Evolutionary conservation across 2,113 vertebrate species (phyloP).

Genomic region (Chinchilla lanigera): DNA sequence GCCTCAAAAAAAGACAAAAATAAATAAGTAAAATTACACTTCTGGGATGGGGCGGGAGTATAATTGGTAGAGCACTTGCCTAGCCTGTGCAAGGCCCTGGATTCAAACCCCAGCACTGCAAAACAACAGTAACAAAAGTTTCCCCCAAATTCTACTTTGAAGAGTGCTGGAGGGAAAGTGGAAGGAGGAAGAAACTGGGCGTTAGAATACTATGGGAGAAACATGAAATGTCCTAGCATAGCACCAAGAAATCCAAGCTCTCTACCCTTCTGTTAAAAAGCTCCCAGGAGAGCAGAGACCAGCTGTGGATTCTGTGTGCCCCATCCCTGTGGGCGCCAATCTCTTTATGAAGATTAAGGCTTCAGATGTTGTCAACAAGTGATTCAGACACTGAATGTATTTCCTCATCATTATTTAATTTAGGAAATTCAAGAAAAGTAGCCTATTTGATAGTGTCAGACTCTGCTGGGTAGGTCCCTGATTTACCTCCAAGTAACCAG

Average conservation of each 20-base stretch:
- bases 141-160: slow-evolving; percentile 25
- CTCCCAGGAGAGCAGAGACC: background rate
- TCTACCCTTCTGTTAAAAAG: slow-evolving; percentile 14
- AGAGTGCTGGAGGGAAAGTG: background rate
- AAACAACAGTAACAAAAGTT: background rate
- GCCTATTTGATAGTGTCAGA: background rate
- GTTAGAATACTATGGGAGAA: background rate
- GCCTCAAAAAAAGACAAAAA: too few species aligned
- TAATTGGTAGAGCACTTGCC: background rate
- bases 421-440: slow-evolving; percentile 20
- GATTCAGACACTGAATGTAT: background rate
- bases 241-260: slow-evolving; percentile 2
- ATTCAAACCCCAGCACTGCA: background rate
- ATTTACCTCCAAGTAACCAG: background rate
- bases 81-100: background rate
- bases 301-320: background rate
- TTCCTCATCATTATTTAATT: slow-evolving; percentile 15
- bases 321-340: background rate
- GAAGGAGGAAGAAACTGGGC: background rate
- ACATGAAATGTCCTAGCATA: slow-evolving; percentile 12
- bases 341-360: slow-evolving; percentile 13
- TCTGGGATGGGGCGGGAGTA: too few species aligned
- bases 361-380: slow-evolving; percentile 18
- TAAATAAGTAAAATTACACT: background rate
- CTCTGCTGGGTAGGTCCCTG: background rate